A percentile compares a stretch with the other conserved stretches of the same genome.
Evolutionary conservation across 2,113 vertebrate genomes (phyloP).

Genomic region (Lophochroa leadbeateri): DNA sequence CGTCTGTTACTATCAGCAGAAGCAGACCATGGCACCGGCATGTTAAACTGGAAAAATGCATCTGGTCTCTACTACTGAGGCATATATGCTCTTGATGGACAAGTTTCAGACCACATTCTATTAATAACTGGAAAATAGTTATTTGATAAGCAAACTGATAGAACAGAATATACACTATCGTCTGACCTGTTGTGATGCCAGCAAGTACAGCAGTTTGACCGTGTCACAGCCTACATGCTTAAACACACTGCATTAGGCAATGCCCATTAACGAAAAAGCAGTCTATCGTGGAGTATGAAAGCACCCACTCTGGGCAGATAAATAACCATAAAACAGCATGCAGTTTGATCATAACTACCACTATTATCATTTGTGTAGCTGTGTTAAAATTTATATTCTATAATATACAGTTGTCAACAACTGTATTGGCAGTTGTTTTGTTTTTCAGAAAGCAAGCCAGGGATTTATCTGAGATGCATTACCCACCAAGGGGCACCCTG

Average conservation of each 20-base stretch:
- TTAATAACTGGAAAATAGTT: not conserved
- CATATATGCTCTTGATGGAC: not conserved
- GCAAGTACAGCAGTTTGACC: not conserved
- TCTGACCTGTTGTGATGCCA: not conserved
- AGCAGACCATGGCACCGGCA: not conserved
- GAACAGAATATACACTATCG: not conserved
- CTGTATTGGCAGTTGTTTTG: not conserved
- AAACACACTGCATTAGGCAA: not conserved
- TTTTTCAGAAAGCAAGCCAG: not conserved
- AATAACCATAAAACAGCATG: constrained; percentile 33
- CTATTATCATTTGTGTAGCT: not conserved
- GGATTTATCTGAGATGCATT: not conserved
- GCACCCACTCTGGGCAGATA: constrained; percentile 40
- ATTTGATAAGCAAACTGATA: not conserved
- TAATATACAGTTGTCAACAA: not conserved
- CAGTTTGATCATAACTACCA: constrained; percentile 10
- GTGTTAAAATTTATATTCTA: constrained; percentile 8
- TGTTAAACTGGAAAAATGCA: not conserved
- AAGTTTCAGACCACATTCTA: not conserved
- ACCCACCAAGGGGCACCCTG: not conserved
- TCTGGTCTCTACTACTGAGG: not conserved
- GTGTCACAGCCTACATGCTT: not conserved
- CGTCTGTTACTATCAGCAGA: rapidly evolving
- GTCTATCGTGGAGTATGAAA: not conserved
- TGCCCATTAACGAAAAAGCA: not conserved